phyloP scores from a whole-genome alignment of 2,113 vertebrate species.

The Psilopsiagon aymara region DNA sequence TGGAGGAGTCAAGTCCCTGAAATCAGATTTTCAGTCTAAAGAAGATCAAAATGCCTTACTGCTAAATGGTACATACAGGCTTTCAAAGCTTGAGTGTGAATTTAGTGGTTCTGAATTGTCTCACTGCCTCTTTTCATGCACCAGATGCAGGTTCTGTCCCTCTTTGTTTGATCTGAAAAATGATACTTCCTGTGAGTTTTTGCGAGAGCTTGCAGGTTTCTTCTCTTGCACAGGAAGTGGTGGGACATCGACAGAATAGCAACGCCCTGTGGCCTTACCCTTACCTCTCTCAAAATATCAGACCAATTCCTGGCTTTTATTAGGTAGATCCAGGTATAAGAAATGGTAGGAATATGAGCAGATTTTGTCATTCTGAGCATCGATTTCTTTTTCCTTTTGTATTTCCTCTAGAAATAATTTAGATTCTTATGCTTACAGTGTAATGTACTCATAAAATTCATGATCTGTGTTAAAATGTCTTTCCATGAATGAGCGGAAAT shows the following conservation, averaged over 20 bases:
- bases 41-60: not conserved
- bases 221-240: constrained; percentile 11
- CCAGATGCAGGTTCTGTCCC: not conserved
- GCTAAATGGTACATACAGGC: not conserved
- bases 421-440: not conserved
- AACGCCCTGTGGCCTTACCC: not conserved
- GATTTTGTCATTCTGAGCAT: not conserved
- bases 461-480: not conserved
- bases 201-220: not conserved
- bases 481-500: not conserved
- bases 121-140: not conserved
- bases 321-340: not conserved
- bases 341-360: not conserved
- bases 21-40: not conserved
- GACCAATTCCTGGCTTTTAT: not conserved
- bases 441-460: not conserved
- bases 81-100: not conserved
- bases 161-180: not conserved
- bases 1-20: not conserved
- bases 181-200: not conserved
- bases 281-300: not conserved
- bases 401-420: not conserved
- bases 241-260: not conserved
- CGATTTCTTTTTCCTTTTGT: not conserved
- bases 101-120: not conserved